Evolutionary conservation across 2,888 invertebrate species (phyloP), one percentile per base, ranked within the genome.

Genomic region (Molanna angustata): DNA sequence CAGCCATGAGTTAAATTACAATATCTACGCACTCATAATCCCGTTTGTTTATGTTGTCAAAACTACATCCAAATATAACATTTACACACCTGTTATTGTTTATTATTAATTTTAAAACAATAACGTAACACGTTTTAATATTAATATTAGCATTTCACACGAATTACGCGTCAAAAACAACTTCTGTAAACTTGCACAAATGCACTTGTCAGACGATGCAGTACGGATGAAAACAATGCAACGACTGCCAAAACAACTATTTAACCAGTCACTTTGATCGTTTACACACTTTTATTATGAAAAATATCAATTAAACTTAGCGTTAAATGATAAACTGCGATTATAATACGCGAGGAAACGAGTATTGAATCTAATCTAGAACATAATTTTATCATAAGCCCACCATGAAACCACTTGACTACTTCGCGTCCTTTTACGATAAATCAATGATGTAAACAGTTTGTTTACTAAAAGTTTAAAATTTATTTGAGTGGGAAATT

Each of bases 391-490:
- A 20, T 48, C 21, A 47, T 19, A 45, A 46, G 47, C 52, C 52
- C 47, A 46, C 52, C 47, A 53, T 47, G 48, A 48, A 53, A 40
- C n/a, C n/a, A n/a, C n/a, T n/a, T n/a, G n/a, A 41, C 33, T 33
- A 43, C 42, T 53, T 51, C 52, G 52, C 52, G 52, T 53, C 52
- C 52, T 44, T 53, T 53, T 48, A 53, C 31, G 37, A 43, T 40
- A 53, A 53, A 53, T 53, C 47, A 53, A 53, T 53, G 52, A 32
- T 48, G 32, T 37, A 37, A 44, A 40, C 49, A n/a, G n/a, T n/a
- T n/a, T n/a, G n/a, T n/a, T n/a, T n/a, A n/a, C n/a, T n/a, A n/a
- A n/a, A n/a, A n/a, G n/a, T n/a, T n/a, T n/a, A n/a, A n/a, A n/a
- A n/a, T n/a, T n/a, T n/a, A n/a, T n/a, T n/a, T n/a, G n/a, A n/a